Evolutionary conservation across 2,113 vertebrate genomes (phyloP).

Genomic region (Petromus typicus): DNA sequence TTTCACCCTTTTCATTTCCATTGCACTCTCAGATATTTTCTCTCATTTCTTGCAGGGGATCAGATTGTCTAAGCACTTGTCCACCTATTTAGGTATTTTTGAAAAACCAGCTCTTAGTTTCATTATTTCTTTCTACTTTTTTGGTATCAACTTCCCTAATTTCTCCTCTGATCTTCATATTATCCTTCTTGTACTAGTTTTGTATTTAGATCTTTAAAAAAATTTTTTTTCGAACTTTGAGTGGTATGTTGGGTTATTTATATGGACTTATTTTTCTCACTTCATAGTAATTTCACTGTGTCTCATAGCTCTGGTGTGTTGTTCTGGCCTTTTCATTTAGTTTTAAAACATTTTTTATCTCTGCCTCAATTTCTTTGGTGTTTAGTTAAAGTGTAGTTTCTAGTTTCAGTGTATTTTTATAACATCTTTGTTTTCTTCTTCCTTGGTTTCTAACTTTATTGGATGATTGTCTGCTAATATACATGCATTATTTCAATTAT

Average conservation of each 20-base stretch:
- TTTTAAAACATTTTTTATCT: not conserved
- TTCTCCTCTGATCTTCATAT: not conserved
- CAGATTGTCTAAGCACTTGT: not conserved
- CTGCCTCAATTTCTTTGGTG: not conserved
- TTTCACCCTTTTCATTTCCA: not conserved
- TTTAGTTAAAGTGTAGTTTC: not conserved
- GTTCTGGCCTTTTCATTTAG: not conserved
- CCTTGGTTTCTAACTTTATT: not conserved
- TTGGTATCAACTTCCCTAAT: not conserved
- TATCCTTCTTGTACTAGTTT: not conserved
- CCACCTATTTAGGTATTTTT: not conserved
- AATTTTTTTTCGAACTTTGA: not conserved
- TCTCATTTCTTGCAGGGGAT: not conserved
- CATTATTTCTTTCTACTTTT: not conserved
- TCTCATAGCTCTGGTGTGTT: not conserved
- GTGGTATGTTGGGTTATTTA: not conserved
- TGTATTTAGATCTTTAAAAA: not conserved
- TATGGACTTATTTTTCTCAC: not conserved
- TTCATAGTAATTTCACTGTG: not conserved
- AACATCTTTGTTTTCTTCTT: not conserved
- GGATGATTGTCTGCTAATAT: not conserved
- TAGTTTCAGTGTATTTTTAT: not conserved
- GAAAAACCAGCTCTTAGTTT: not conserved
- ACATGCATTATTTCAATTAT: not conserved
- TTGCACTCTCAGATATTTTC: not conserved